Base-by-base conservation (phyloP, 2,888 invertebrate genomes). In the Drosophila nr. perissopoda region DNA sequence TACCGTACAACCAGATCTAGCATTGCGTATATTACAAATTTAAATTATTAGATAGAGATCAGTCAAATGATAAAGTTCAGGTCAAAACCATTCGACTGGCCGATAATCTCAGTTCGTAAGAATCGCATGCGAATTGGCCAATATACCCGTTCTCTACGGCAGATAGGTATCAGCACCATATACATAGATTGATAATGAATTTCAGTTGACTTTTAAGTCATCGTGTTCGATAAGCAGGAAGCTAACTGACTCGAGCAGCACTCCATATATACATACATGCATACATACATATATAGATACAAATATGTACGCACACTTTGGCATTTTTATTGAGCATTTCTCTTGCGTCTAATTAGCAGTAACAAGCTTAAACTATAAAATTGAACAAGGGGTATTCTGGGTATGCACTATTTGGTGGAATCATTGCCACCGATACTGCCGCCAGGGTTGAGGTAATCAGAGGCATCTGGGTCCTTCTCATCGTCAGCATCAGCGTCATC, bases 401-500 rank as follows among this genome's bases (percentile, higher is more conserved):
- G 36, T 13, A 49, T 40, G n/a, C 16, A n/a, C 16, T 40, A 56
- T 48, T 31, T 36, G 6, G 42, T 25, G 10, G 18, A n/a, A 49
- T 74, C 74, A 27, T 52, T 59, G 38, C 74, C 61, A 18, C 74
- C 73, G 31, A 74, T 74, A 53, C 74, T 66, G 27, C 60, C 74
- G 27, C 38, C 36, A 1, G 2, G 8, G 48, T 60, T 65, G 0
- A 18, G 0, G 6, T 25, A 56, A 6, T 52, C 65, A 0, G 1
- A n/a, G 7, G 11, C 16, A 27, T 72, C 42, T 8, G n/a, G 4
- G 16, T 54, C 65, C 21, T 48, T 21, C 1, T 51, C 64, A 13
- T 8, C 31, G 16, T 46, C 36, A 13, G 18, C 27, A 11, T 34
- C 16, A 25, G 1, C n/a, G 1, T 58, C 27, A 10, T 16, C 40